phyloP scores from a whole-genome alignment of 2,888 invertebrate genomes.

The Biston stratarius region DNA sequence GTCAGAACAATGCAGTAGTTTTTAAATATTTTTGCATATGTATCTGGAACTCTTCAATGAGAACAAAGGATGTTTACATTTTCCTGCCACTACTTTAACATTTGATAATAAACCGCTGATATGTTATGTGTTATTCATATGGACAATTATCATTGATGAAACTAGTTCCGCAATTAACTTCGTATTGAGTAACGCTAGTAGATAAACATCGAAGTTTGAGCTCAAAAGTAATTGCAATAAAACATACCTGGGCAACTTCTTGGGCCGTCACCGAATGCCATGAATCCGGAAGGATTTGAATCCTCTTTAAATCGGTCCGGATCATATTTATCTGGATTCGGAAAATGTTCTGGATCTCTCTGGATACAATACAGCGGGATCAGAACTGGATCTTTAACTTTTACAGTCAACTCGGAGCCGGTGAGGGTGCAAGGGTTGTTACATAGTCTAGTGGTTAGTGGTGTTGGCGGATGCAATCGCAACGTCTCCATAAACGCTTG shows the following conservation, averaged over 20 bases:
- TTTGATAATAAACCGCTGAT: conserved; percentile 23
- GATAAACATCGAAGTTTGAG: conserved; percentile 6
- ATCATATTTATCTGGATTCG: conserved; percentile 76
- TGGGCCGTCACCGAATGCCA: conserved; percentile 80
- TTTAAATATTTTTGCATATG: conserved; percentile 49
- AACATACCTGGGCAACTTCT: conserved; percentile 78
- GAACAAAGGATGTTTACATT: conserved; percentile 52
- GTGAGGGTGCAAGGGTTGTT: conserved; percentile 70
- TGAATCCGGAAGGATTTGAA: conserved; percentile 68
- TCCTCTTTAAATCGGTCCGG: conserved; percentile 73
- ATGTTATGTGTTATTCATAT: not conserved
- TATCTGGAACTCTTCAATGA: conserved; percentile 43
- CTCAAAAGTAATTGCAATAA: conserved; percentile 10
- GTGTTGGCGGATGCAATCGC: conserved; percentile 77
- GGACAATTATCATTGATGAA: conserved; percentile 23
- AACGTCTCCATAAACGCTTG: conserved; percentile 72
- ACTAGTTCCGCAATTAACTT: not conserved
- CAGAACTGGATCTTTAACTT: conserved; percentile 70
- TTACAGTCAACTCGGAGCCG: conserved; percentile 65
- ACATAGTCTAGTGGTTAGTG: conserved; percentile 76
- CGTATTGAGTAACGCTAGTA: conserved; percentile 7
- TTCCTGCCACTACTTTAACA: conserved; percentile 33
- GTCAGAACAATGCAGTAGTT: conserved; percentile 48
- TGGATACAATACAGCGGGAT: conserved; percentile 78
- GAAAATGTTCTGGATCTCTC: conserved; percentile 70